phyloP scores from a whole-genome alignment of 2,113 vertebrate genomes.

The Fukomys damarensis region DNA sequence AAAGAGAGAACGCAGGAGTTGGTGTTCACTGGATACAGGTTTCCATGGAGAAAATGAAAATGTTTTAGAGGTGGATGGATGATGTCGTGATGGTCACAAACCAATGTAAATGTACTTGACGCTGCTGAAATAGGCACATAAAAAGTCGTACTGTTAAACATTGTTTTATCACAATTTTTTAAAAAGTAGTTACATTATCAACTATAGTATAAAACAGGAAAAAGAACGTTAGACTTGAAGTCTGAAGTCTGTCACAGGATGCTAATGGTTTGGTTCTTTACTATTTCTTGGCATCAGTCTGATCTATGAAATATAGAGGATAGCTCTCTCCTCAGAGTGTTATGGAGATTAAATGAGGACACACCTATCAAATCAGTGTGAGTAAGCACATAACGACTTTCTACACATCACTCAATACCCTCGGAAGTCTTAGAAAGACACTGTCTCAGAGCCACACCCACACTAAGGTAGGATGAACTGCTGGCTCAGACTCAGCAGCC shows the following conservation, averaged over 20 bases:
- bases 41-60: background rate
- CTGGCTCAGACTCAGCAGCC: background rate
- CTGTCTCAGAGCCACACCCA: accelerated
- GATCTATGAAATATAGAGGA: background rate
- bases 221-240: background rate
- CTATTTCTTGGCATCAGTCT: background rate
- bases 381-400: background rate
- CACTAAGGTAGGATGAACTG: background rate
- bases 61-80: background rate
- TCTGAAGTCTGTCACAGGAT: background rate
- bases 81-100: background rate
- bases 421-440: slow-evolving; percentile 35
- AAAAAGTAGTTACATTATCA: background rate
- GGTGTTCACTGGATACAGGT: background rate
- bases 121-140: background rate
- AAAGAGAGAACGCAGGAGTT: background rate
- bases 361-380: background rate
- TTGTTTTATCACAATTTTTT: background rate
- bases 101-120: background rate
- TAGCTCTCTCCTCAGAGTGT: background rate
- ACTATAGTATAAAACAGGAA: background rate
- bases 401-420: background rate
- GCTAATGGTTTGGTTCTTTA: background rate
- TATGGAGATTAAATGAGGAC: background rate
- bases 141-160: background rate